Evolutionary conservation across 2,888 invertebrate genomes (phyloP), one percentile per base, ranked within the genome.

Genomic region (Rhamnusium bicolor): DNA sequence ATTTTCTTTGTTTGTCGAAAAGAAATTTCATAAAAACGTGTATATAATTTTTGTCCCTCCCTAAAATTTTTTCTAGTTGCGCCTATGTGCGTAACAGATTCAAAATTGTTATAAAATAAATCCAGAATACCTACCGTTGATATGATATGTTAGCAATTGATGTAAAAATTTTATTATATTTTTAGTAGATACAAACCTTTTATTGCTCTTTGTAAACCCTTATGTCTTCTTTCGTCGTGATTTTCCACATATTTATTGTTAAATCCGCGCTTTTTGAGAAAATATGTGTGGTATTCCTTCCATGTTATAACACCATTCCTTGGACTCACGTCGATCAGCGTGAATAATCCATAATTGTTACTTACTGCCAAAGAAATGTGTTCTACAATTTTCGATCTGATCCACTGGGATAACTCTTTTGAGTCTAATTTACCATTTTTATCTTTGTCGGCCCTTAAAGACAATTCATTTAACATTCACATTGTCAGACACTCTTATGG

Each of bases 281-380:
- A 95, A 85, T 92, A 93, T 0, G 91, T 89, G 85, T 94, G 94
- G 83, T 95, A 96, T 84, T 96, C 95, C 72, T 93, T 92, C 95
- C 95, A 96, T 0, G 93, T 92, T 47, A 96, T 90, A 60, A 92
- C 90, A 10, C 92, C 92, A 83, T 94, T 93, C 74, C 90, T 89
- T 0, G 93, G 93, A 83, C 91, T 89, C 56, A 89, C 90, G 81
- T 94, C 94, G 53, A 94, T 92, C 47, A 90, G 87, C 18, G 91
- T 90, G 82, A 94, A 94, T 16, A 93, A 87, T 0, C 91, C 91
- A 66, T 92, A 91, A 87, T 94, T 94, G 81, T 91, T 91, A 83
- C 90, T 89, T 78, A 93, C 90, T 0, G 94, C 93, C 69, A 90
- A 89, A 27, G 92, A 90, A 75, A 94, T 93, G 82, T 94, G 94